These are phyloP conservation scores for Himalopsyche japonica DNA, from an alignment of 2,888 invertebrate genomes.

Conservation along the genomic window DNA sequence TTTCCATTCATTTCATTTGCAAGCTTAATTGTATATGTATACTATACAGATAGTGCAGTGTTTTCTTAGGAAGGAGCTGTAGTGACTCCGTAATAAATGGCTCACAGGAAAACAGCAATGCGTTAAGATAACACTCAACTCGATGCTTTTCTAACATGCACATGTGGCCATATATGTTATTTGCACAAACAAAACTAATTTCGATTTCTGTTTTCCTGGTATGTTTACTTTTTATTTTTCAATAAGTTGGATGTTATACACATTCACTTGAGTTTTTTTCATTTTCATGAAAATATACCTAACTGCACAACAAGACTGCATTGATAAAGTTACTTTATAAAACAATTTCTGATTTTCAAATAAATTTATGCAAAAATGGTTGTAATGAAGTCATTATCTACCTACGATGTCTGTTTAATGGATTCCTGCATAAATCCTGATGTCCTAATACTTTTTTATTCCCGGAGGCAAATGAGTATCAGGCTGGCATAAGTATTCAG, in stretches of 20 bases:
- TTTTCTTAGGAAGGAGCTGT: constrained; percentile 10
- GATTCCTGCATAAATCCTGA: background rate
- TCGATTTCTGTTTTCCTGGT: background rate
- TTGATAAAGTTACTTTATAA: too few species aligned
- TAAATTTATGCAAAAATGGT: background rate
- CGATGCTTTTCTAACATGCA: constrained; percentile 4
- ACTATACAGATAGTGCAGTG: background rate
- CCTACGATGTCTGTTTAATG: background rate
- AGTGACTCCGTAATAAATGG: constrained; percentile 33
- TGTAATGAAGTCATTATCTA: background rate
- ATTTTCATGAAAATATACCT: too few species aligned
- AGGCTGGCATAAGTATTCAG: constrained; percentile 21
- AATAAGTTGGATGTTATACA: background rate
- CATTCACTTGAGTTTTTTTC: background rate
- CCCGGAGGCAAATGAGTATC: constrained; percentile 11
- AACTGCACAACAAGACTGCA: too few species aligned
- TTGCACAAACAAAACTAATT: background rate
- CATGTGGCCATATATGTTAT: background rate
- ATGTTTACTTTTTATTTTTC: background rate
- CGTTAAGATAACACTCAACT: constrained; percentile 31
- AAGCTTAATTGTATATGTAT: constrained; percentile 19
- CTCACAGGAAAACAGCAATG: constrained; percentile 31
- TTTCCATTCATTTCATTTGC: constrained; percentile 15
- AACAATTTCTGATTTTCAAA: background rate
- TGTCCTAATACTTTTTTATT: background rate